A percentile compares a stretch with the other conserved stretches of the same genome.
Conservation (phyloP, 2,888 invertebrate species). For the Dryobotodes eremita region DNA sequence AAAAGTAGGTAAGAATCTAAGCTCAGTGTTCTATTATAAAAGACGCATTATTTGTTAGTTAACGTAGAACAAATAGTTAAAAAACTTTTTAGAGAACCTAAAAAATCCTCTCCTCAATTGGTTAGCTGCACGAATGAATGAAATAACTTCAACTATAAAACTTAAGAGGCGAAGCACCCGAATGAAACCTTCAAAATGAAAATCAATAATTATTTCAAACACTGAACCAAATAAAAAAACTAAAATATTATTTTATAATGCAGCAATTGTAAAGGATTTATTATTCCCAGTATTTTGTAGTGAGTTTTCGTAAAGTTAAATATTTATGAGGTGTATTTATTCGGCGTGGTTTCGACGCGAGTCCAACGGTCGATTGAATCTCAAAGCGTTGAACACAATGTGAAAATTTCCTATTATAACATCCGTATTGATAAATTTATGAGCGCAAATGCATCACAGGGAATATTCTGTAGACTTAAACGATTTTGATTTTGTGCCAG, state of each 20-base stretch:
- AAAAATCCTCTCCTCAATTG: too few species aligned
- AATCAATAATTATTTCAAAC: not conserved
- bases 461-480: constrained; percentile 59
- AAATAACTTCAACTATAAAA: not conserved
- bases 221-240: constrained; percentile 9
- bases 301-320: constrained; percentile 66
- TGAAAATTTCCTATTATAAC: constrained; percentile 75
- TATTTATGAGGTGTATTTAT: constrained; percentile 74
- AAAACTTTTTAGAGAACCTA: too few species aligned
- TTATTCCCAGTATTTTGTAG: constrained; percentile 47
- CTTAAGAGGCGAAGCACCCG: not conserved
- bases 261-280: constrained; percentile 39
- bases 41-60: not conserved
- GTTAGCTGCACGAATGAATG: not conserved
- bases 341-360: constrained; percentile 63
- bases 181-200: not conserved
- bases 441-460: constrained; percentile 65
- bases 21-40: too few species aligned
- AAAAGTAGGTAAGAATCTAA: not conserved
- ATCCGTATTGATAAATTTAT: constrained; percentile 69
- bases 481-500: constrained; percentile 58
- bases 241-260: constrained; percentile 31
- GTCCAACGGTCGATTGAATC: constrained; percentile 74
- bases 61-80: not conserved
- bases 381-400: constrained; percentile 75